phyloP scores from a whole-genome alignment of 2,888 invertebrate genomes.

The Didymodactylos carnosus region DNA sequence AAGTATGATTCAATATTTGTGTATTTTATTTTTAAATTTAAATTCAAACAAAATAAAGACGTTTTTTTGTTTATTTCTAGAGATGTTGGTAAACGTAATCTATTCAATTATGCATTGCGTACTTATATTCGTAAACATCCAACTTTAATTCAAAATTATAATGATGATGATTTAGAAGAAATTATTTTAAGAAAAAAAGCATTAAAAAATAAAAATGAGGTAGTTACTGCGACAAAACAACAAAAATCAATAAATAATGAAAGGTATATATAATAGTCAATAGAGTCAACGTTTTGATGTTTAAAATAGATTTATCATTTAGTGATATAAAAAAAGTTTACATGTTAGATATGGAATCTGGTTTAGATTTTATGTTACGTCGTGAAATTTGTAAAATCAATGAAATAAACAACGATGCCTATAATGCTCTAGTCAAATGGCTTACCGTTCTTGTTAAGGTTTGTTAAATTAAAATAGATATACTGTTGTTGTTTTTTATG shows the following conservation, averaged over 20 bases:
- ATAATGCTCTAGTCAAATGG: slow-evolving; percentile 43
- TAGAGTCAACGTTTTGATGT: too few relatives aligned
- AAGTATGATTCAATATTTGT: too few relatives aligned
- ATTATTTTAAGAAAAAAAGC: neutral
- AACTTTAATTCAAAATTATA: neutral
- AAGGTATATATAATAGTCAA: too few relatives aligned
- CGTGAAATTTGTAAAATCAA: slow-evolving; percentile 59
- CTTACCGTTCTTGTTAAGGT: neutral
- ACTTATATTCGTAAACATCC: neutral
- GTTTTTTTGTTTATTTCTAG: too few relatives aligned
- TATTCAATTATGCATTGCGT: neutral
- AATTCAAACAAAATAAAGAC: too few relatives aligned
- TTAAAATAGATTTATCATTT: too few relatives aligned
- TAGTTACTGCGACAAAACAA: slow-evolving; percentile 31
- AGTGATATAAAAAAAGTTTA: slow-evolving; percentile 45
- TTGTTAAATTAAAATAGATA: too few relatives aligned
- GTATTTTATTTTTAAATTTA: too few relatives aligned
- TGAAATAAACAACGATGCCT: slow-evolving; percentile 48
- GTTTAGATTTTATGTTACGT: slow-evolving; percentile 57
- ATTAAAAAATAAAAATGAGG: too few relatives aligned
- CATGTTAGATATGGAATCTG: slow-evolving; percentile 67
- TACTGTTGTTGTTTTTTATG: neutral
- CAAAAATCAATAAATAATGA: too few relatives aligned
- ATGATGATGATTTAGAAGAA: neutral
- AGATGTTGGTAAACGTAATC: neutral